Conservation (phyloP, 2,113 vertebrate genomes). For the Acanthisitta chloris region DNA sequence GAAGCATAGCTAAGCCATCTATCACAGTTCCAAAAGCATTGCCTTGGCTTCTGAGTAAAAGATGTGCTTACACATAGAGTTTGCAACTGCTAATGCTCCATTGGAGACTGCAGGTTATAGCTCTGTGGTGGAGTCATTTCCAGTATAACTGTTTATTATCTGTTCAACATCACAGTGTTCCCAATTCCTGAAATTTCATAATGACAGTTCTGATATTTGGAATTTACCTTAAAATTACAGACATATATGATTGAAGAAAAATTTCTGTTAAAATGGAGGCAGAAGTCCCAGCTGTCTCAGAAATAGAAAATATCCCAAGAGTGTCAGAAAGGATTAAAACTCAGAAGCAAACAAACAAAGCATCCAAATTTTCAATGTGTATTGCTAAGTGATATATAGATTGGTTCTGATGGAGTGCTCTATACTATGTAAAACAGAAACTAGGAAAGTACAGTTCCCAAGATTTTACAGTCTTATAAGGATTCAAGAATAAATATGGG, state of each 20-base stretch:
- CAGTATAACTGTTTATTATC: not conserved
- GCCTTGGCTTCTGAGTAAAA: not conserved
- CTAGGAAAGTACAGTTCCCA: not conserved
- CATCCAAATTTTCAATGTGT: not conserved
- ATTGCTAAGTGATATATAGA: not conserved
- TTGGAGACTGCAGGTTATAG: not conserved
- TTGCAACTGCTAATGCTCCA: not conserved
- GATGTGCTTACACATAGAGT: not conserved
- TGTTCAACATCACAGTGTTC: not conserved
- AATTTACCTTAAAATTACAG: not conserved
- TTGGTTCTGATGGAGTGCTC: not conserved
- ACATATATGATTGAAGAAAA: not conserved
- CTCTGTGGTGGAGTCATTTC: not conserved
- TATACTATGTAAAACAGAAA: not conserved
- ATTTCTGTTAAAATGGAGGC: not conserved
- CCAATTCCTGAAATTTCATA: not conserved
- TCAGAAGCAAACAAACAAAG: not conserved
- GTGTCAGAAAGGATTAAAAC: not conserved
- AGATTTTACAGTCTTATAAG: not conserved
- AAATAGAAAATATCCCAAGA: not conserved
- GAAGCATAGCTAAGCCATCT: not conserved
- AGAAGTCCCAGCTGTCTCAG: not conserved
- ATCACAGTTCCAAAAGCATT: not conserved
- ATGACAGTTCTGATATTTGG: not conserved
- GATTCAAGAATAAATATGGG: not conserved